These are phyloP conservation scores for Bettongia penicillata DNA, from an alignment of 2,113 vertebrate species.

Conservation along the genomic window DNA sequence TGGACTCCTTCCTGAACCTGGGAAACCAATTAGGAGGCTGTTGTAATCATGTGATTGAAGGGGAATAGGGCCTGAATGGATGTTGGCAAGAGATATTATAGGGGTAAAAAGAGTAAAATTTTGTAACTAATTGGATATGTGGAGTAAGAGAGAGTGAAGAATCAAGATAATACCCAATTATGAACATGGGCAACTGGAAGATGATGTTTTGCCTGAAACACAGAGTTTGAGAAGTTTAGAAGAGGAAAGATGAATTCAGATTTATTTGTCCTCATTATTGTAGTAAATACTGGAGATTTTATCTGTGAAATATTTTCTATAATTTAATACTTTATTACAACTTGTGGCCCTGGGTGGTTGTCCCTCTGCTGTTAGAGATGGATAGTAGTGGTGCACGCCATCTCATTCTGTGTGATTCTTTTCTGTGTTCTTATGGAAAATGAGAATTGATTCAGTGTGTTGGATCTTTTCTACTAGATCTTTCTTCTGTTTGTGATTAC, in stretches of 20 bases:
- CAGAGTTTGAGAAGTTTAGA: background rate
- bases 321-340: background rate
- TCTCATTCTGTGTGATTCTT: background rate
- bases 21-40: background rate
- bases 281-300: slow-evolving; percentile 9
- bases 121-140: background rate
- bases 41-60: background rate
- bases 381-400: background rate
- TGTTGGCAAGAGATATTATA: background rate
- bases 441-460: background rate
- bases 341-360: background rate
- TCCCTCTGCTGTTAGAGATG: background rate
- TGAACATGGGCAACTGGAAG: background rate
- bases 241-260: background rate
- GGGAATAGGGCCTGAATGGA: background rate
- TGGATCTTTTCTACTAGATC: background rate
- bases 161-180: background rate
- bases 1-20: background rate
- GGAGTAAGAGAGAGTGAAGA: background rate
- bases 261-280: background rate
- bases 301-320: slow-evolving; percentile 2
- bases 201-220: background rate
- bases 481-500: background rate
- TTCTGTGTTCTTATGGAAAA: background rate
- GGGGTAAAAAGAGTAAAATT: slow-evolving; percentile 23